Conservation (phyloP, 2,888 invertebrate species). For the Megalurothrips usitatus region DNA sequence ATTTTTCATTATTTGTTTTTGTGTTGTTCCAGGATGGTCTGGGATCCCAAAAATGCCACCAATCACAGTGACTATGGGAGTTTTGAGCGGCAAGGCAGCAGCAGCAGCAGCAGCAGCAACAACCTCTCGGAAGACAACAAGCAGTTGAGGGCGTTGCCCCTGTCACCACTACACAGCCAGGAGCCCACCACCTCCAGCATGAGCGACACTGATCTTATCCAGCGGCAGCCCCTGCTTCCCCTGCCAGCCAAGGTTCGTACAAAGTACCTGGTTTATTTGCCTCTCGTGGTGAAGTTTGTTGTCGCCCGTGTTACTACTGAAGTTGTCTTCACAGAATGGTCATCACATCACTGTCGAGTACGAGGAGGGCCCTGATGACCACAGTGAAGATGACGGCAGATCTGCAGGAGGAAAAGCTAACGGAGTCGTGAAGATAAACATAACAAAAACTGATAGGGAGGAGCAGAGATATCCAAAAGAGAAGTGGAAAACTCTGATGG, state of each 20-base stretch:
- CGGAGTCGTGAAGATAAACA: slow-evolving; percentile 58
- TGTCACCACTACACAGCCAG: slow-evolving; percentile 46
- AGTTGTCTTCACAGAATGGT: background rate
- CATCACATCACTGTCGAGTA: slow-evolving; percentile 20
- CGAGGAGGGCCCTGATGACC: slow-evolving; percentile 28
- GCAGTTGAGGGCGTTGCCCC: slow-evolving; percentile 41
- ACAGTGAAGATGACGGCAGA: slow-evolving; percentile 37
- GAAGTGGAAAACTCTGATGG: slow-evolving; percentile 72
- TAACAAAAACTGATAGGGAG: slow-evolving; percentile 64
- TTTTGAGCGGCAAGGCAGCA: slow-evolving; percentile 45
- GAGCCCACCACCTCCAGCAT: slow-evolving; percentile 41
- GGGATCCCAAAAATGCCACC: slow-evolving; percentile 57
- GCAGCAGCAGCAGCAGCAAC: slow-evolving; percentile 28
- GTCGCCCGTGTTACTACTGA: background rate
- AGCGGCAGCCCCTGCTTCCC: slow-evolving; percentile 57
- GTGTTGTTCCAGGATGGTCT: slow-evolving; percentile 54
- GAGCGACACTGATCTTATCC: slow-evolving; percentile 53
- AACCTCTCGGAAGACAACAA: slow-evolving; percentile 39
- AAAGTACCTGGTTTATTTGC: background rate
- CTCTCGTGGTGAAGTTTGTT: background rate
- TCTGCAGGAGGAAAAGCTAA: slow-evolving; percentile 39
- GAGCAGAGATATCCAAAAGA: slow-evolving; percentile 77
- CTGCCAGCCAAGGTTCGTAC: slow-evolving; percentile 40
- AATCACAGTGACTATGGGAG: slow-evolving; percentile 58
- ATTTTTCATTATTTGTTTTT: too few relatives aligned